Evolutionary conservation across 2,113 vertebrate species (phyloP).

Genomic region (Sander lucioperca): DNA sequence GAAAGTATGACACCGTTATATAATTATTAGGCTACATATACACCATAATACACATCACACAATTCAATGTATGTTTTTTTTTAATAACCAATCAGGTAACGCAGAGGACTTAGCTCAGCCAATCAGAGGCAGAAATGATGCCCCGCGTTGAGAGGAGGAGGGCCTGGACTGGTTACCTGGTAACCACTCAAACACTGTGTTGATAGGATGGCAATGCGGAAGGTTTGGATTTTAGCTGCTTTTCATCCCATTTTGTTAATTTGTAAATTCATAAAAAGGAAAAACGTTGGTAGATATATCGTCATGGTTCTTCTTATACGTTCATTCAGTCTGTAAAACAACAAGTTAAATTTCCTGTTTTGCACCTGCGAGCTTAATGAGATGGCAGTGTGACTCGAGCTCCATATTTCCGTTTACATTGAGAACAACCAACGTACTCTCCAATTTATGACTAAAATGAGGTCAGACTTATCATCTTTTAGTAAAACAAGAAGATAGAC

Average conservation of each 20-base stretch:
- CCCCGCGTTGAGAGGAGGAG: neutral
- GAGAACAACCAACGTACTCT: neutral
- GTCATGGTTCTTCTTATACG: neutral
- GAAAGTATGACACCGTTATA: neutral
- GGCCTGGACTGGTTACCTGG: slow-evolving; percentile 65
- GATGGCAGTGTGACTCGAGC: neutral
- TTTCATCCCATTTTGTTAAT: neutral
- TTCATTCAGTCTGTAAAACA: neutral
- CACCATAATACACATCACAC: neutral
- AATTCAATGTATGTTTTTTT: neutral
- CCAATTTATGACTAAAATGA: neutral
- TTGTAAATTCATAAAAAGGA: neutral
- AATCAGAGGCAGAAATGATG: slow-evolving; percentile 42
- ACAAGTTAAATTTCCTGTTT: no score
- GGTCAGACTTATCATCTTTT: neutral
- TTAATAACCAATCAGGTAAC: slow-evolving; percentile 7
- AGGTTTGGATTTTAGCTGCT: slow-evolving; percentile 74
- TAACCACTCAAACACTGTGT: slow-evolving; percentile 69
- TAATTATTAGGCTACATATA: neutral
- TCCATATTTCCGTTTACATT: neutral
- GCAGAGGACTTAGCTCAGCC: neutral
- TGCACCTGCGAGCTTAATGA: slow-evolving; percentile 6
- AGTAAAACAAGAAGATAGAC: neutral
- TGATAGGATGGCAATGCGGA: slow-evolving; percentile 64
- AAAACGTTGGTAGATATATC: neutral